phyloP scores from a whole-genome alignment of 1,140 invertebrate genomes.

The Pantala flavescens region DNA sequence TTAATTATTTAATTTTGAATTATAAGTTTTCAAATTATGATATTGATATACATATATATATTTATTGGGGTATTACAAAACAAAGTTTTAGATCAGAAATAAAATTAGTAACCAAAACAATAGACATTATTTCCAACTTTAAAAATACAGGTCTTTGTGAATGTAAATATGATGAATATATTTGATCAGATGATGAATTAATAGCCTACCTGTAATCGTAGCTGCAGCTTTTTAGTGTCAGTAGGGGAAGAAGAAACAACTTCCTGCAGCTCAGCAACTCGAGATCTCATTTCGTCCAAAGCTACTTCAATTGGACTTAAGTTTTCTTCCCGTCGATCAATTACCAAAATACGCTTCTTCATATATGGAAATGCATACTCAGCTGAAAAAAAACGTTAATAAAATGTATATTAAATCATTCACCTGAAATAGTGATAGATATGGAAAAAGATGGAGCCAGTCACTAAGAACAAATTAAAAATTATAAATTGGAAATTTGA shows the following conservation, averaged over 20 bases:
- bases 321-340: slow-evolving; percentile 60
- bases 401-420: too few species aligned
- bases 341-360: slow-evolving; percentile 72
- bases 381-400: slow-evolving; percentile 39
- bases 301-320: slow-evolving; percentile 88
- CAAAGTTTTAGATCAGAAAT: too few species aligned
- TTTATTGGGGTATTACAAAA: too few species aligned
- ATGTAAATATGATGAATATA: too few species aligned
- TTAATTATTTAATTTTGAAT: too few species aligned
- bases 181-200: neutral
- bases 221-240: slow-evolving; percentile 81
- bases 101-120: neutral
- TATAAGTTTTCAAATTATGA: too few species aligned
- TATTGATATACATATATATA: too few species aligned
- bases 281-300: slow-evolving; percentile 79
- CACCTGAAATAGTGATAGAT: neutral
- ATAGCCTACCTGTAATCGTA: slow-evolving; percentile 72
- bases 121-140: too few species aligned
- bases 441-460: slow-evolving; percentile 12
- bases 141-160: too few species aligned
- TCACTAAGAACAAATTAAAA: too few species aligned
- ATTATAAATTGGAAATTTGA: too few species aligned
- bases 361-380: slow-evolving; percentile 83
- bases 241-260: slow-evolving; percentile 66
- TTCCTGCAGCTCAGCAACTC: slow-evolving; percentile 73